Conservation (phyloP, 2,797 vertebrate genomes). For the Acanthiza pusilla region DNA sequence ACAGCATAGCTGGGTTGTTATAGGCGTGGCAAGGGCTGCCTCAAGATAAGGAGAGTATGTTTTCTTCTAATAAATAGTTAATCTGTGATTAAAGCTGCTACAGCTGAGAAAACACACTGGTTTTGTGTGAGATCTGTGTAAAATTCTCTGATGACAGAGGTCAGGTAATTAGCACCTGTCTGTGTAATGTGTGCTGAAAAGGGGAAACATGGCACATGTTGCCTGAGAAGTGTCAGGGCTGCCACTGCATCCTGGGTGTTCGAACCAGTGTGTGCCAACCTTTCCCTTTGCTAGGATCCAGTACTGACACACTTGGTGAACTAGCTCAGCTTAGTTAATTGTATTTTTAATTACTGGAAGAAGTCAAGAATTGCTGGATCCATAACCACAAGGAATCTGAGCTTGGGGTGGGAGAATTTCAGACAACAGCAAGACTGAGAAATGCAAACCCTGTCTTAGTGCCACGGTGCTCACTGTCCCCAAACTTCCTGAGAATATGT, state of each 20-base stretch:
- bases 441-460: neutral
- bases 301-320: neutral
- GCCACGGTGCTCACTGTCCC: neutral
- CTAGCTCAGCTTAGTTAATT: neutral
- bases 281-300: neutral
- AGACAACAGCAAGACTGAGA: neutral
- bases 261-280: neutral
- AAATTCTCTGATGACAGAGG: constrained; percentile 11
- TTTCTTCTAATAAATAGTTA: neutral
- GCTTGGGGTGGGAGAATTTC: neutral
- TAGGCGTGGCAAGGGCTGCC: neutral
- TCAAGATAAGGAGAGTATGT: neutral
- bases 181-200: neutral
- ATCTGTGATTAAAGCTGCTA: neutral
- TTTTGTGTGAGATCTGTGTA: neutral
- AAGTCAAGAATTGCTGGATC: neutral
- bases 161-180: neutral
- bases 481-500: neutral
- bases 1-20: neutral
- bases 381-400: neutral
- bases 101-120: neutral
- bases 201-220: neutral
- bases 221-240: neutral
- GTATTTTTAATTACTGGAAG: neutral
- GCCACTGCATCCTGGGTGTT: neutral